These are phyloP conservation scores for Dicroscelio sp. DNA, from an alignment of 2,888 invertebrate genomes.

Conservation along the genomic window DNA sequence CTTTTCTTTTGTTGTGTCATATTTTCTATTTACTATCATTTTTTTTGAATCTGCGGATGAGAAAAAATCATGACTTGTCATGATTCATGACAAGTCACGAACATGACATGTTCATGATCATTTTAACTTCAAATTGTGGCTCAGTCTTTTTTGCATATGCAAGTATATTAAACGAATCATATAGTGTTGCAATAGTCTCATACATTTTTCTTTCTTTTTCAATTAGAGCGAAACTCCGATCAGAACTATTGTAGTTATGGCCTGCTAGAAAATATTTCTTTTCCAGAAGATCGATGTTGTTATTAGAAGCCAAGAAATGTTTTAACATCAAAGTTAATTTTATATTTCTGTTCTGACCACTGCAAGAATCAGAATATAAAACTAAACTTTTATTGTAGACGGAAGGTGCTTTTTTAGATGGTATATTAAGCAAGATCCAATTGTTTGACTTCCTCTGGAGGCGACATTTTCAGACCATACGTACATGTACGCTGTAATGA, in stretches of 20 bases:
- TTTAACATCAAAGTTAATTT: too few relatives aligned
- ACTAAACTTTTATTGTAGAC: constrained; percentile 22
- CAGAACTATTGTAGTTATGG: constrained; percentile 27
- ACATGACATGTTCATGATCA: too few relatives aligned
- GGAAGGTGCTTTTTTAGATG: constrained; percentile 41
- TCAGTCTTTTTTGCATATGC: neutral
- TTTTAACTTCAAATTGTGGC: constrained; percentile 9
- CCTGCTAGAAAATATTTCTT: constrained; percentile 29
- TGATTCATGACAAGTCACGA: too few relatives aligned
- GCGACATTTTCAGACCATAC: constrained; percentile 64
- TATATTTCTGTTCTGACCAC: constrained; percentile 35
- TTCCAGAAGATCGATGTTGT: neutral
- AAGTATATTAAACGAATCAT: neutral
- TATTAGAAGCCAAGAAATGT: constrained; percentile 12
- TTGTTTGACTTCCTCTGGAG: constrained; percentile 52
- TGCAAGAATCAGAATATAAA: constrained; percentile 85
- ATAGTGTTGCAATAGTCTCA: constrained; percentile 19
- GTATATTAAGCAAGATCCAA: constrained; percentile 52
- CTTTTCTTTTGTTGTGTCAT: constrained; percentile 17
- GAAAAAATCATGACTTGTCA: constrained; percentile 12
- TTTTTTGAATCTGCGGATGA: neutral
- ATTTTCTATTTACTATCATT: constrained; percentile 28
- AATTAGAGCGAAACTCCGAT: constrained; percentile 14
- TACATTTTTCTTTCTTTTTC: constrained; percentile 26
- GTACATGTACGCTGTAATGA: constrained; percentile 64